Percentiles rank a stretch among this genome's conserved stretches.
phyloP scores from a whole-genome alignment of 2,888 invertebrate species.

The Cosmia trapezina region DNA sequence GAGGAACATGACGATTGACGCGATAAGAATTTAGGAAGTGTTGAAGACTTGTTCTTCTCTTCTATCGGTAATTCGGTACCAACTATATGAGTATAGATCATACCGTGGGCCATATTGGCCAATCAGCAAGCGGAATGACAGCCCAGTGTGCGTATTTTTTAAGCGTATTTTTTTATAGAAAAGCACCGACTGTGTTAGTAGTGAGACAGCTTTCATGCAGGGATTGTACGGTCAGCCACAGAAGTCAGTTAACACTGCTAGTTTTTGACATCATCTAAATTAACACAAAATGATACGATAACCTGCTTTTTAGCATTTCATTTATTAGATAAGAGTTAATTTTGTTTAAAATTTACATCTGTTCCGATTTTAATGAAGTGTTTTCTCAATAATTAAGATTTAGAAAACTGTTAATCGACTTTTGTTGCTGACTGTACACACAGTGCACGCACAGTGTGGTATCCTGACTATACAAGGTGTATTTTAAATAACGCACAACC shows the following conservation, averaged over 20 bases:
- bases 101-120: not conserved
- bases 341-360: no score
- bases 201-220: not conserved
- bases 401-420: no score
- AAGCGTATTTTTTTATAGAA: not conserved
- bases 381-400: no score
- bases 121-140: not conserved
- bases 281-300: no score
- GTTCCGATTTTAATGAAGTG: no score
- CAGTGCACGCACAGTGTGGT: not conserved
- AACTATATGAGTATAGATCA: not conserved
- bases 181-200: not conserved
- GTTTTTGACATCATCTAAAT: no score
- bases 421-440: not conserved
- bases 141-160: not conserved
- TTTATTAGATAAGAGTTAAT: no score
- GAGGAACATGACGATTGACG: conserved; percentile 45
- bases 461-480: no score
- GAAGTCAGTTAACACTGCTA: no score
- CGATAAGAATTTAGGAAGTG: conserved; percentile 25
- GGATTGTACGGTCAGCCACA: no score
- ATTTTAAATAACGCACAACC: no score
- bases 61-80: not conserved
- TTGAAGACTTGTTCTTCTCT: not conserved
- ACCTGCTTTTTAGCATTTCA: no score